Base-by-base conservation (phyloP, 1,140 invertebrate genomes). In the Holotrichia oblita region DNA sequence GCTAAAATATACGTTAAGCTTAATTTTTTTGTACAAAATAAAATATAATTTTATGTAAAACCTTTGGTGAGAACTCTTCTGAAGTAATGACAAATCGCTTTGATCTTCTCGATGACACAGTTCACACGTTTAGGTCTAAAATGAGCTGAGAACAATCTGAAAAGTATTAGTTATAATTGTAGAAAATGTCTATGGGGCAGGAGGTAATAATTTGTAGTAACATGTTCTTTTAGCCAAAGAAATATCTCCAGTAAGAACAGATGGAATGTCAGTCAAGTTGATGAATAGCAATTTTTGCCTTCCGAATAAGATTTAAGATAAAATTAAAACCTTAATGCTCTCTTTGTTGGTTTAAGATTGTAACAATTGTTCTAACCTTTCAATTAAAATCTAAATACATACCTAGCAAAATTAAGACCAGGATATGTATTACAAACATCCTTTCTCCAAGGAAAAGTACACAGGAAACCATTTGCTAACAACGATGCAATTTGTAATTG, bases 391-490 rank as follows among this genome's bases (percentile, higher is more conserved):
- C 7, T 40, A 73, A 40, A 73, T 10, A 73, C 85, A 87, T 89
- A 95, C 94, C 91, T 91, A 85, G 92, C 93, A 84, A 98, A 98
- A 89, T 98, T 98, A 40, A 98, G 96, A 59, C 91, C 88, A 8
- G 97, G 96, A 89, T 92, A 97, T 59, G 87, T 90, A n/a, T 88
- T 85, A 86, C 94, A 94, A 85, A 94, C 92, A 2, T 92, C 92
- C 44, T 91, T 96, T 77, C 95, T 88, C 79, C 93, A 89, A 10
- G 97, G 96, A 89, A 97, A 99, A 77, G 97, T 99, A 87, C 96
- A 98, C 78, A 99, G 93, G 87, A 99, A 99, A 24, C 96, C 97
- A 90, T 99, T 99, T 0, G 97, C 96, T 77, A 99, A 86, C 41
- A 99, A 87, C 84, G 92, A 94, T 2, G 95, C 92, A 73, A 96